Evolutionary conservation across 2,797 vertebrate genomes (phyloP), one percentile per base, ranked within the genome.

Genomic region (Ceryle rudis): DNA sequence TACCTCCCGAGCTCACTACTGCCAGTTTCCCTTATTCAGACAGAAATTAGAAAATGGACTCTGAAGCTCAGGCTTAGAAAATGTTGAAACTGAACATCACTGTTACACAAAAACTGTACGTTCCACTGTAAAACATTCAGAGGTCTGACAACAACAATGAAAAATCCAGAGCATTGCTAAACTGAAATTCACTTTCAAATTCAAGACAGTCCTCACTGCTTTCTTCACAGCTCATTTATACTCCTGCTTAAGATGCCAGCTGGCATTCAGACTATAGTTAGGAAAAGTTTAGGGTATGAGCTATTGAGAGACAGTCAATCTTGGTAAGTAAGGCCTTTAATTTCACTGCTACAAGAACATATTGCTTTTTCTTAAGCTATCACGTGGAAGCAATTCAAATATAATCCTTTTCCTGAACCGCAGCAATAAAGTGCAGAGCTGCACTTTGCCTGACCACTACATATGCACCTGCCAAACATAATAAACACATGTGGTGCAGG

Each of bases 161-260:
- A 42, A 82, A 29, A 8, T 29, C 19, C 3, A 5, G 33, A 73
- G 11, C 47, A n/a, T 3, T 81, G 51, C 33, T 90, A 57, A 90
- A 89, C 5, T 84, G 77, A 94, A 95, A 94, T 82, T 86, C 60
- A 33, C 17, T 94, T 96, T 91, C 46, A 77, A 66, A 93, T 90
- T 95, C 87, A 72, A 81, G 86, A 52, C 60, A 77, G 49, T 80
- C 77, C 47, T 93, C n/a, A 19, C 31, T 80, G 52, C 57, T 86
- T 90, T 84, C 44, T 90, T 95, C 82, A 80, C 82, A 91, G 61
- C 64, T 94, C 83, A 77, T 86, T 95, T 95, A 57, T 84, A 79
- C 14, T 78, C 14, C 70, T 84, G 80, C 57, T 94, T 31, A 46
- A 37, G 51, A 71, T 29, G 74, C 74, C 93, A 96, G 88, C 80